Base-by-base conservation (phyloP, 2,113 vertebrate genomes). In the Burhinus oedicnemus region DNA sequence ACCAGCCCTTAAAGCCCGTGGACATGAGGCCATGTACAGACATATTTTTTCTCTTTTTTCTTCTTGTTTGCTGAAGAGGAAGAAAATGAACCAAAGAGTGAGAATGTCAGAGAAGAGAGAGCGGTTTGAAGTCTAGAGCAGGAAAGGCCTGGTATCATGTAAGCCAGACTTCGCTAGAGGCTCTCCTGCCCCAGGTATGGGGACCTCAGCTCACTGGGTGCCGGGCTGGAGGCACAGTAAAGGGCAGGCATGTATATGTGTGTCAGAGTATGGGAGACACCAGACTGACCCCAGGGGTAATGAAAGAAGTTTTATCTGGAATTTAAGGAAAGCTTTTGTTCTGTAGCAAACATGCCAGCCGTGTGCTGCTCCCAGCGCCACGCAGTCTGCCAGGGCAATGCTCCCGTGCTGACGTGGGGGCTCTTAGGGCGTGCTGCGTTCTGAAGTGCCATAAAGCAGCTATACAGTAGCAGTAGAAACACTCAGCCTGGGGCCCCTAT, bases 191-290 rank as follows among this genome's bases (percentile, higher is more conserved):
- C 66, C 66, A 17, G 58, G 62, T 32, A 34, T 3, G 0, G 44
- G 34, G 30, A 26, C n/a, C 49, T 32, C 1, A 0, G 72, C 77
- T 70, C 45, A 5, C 40, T 2, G 45, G n/a, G 52, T 3, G 29
- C 72, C 19, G 32, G n/a, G 72, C 85, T 47, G 52, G 29, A 20
- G 87, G 54, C 72, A 49, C 69, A 6, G 60, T 11, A 49, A 14
- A 45, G 64, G 30, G 13, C 22, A 17, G 47, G 60, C 21, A 6
- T 0, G 21, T 13, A 3, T 11, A 4, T 8, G 36, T 38, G n/a
- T 44, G 36, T 40, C 29, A 22, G 40, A 16, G 45, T 5, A 8
- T 13, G 78, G 51, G 66, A 74, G 30, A 26, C 68, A 44, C 58
- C 83, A 47, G 40, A 3, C 38, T 5, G 9, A 11, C 6, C 7